Base-by-base conservation (phyloP, 1,140 invertebrate genomes). In the Helicoverpa zea region DNA sequence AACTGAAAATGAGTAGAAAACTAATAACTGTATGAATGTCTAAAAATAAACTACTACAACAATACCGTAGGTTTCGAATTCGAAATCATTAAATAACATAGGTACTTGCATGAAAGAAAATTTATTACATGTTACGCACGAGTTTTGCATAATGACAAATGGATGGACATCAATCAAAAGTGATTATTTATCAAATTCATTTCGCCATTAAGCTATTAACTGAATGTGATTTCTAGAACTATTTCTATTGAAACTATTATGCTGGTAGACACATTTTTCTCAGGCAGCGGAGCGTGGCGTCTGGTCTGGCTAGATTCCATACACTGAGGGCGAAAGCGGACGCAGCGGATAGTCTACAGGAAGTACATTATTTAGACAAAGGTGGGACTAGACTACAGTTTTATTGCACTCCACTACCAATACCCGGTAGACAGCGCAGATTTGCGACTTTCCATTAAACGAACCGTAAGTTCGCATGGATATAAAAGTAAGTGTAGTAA, bases 211-310 rank as follows among this genome's bases (percentile, higher is more conserved):
- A 78, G 63, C 52, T 54, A 70, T 66, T 56, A 76, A 61, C 74
- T 29, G 47, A 64, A 61, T 68, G 51, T 79, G 51, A 66, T 70
- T 64, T 70, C 52, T 68, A 84, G 79, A 83, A 83, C 81, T 83
- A 79, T 87, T 85, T 84, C 84, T 87, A 79, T 68, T 79, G 87
- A 87, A 87, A 85, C 63, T 87, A 83, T 87, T 89, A 80, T 81
- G 77, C 74, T 77, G 82, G 77, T 86, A 88, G 85, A 80, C 84
- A 82, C 85, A 91, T 94, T 92, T 92, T 94, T 92, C 91, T 90
- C 91, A 92, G 86, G 89, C 90, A 82, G 66, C 90, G 86, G 88
- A 90, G 87, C 90, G 89, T 92, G 79, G 81, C 90, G 90, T 87
- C 88, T 90, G 89, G 90, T 87, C 88, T 90, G 89, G 87, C 64